Evolutionary conservation across 2,888 invertebrate genomes (phyloP).

Genomic region (Tyria jacobaeae): DNA sequence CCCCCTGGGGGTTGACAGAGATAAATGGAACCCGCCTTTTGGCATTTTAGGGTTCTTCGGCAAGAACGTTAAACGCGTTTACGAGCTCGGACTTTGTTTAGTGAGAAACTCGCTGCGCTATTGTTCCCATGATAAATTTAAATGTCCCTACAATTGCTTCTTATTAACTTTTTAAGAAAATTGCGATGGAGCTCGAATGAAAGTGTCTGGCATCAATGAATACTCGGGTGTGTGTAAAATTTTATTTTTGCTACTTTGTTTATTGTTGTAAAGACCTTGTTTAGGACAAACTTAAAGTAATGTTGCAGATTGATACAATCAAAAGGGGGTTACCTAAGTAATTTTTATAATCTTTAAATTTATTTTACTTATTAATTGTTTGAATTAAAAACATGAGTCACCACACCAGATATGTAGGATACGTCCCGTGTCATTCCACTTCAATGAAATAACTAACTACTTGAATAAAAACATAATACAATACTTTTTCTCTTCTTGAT

Average conservation of each 20-base stretch:
- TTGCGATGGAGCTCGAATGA: constrained; percentile 7
- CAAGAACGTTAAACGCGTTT: constrained; percentile 54
- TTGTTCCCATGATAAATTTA: constrained; percentile 47
- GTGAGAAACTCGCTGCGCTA: constrained; percentile 29
- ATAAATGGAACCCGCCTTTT: constrained; percentile 72
- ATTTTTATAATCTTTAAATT: too few relatives aligned
- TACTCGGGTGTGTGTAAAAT: constrained; percentile 11
- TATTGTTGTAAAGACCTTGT: constrained; percentile 6
- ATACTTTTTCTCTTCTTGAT: neutral
- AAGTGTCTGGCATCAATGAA: constrained; percentile 19
- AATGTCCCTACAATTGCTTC: constrained; percentile 35
- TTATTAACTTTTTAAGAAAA: constrained; percentile 37
- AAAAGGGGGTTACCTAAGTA: neutral
- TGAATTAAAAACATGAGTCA: too few relatives aligned
- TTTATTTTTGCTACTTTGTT: constrained; percentile 5
- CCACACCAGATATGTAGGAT: too few relatives aligned
- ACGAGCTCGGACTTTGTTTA: constrained; percentile 46
- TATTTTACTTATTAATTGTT: too few relatives aligned
- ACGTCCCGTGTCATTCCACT: too few relatives aligned
- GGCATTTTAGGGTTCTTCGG: constrained; percentile 60
- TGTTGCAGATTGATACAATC: neutral
- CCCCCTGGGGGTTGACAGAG: constrained; percentile 70
- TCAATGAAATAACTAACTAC: too few relatives aligned
- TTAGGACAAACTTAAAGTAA: neutral
- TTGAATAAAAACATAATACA: neutral